Percentiles rank a stretch among this genome's conserved stretches.
These are phyloP conservation scores for Tetramorium alpestre DNA, from an alignment of 1,140 invertebrate species.

Conservation along the genomic window DNA sequence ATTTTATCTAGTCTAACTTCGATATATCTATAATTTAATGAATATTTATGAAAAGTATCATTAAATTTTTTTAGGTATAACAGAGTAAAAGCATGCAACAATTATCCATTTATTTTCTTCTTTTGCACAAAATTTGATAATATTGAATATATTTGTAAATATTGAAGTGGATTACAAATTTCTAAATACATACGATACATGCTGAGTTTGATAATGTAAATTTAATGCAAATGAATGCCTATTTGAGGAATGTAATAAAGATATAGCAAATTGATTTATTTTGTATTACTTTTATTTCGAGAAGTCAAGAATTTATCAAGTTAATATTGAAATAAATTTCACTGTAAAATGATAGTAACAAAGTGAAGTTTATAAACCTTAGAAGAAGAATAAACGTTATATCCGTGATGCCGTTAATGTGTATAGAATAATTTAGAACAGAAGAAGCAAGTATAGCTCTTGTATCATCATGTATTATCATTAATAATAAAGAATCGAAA, in stretches of 20 bases:
- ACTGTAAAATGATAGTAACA: background rate
- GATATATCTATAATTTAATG: background rate
- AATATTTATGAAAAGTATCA: background rate
- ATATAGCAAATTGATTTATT: background rate
- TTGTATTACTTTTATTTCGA: background rate
- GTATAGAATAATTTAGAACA: background rate
- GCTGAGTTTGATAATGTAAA: too few relatives aligned
- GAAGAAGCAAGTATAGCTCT: background rate
- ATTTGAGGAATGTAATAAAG: background rate
- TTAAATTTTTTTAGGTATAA: background rate
- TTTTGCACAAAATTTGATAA: background rate
- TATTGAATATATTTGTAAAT: background rate
- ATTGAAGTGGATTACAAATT: background rate
- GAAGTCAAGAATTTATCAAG: background rate
- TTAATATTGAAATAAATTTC: background rate
- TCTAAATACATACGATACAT: background rate
- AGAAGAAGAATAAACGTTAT: background rate
- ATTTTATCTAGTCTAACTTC: conserved; percentile 11
- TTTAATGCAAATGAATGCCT: background rate
- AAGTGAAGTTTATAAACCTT: background rate
- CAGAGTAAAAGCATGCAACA: background rate
- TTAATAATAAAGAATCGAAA: background rate
- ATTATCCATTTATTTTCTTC: background rate
- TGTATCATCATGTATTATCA: background rate
- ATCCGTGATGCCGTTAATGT: background rate